A percentile compares a stretch with the other conserved stretches of the same genome.
Evolutionary conservation across 2,113 vertebrate species (phyloP).

Genomic region (Chelonoidis abingdonii): DNA sequence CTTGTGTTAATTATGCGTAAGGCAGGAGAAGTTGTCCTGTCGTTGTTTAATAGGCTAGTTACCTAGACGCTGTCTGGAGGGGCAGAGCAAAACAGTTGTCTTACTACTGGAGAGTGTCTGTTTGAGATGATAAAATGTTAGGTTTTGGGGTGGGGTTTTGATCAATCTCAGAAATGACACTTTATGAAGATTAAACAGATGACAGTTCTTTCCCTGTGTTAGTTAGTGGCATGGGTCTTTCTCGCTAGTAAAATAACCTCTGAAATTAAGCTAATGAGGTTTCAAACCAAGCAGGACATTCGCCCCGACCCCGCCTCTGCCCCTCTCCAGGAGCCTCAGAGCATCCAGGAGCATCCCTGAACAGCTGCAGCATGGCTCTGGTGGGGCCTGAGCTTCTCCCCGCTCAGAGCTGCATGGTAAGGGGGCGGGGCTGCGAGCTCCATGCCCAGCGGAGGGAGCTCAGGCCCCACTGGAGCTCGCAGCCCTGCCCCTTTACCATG

Average conservation of each 20-base stretch:
- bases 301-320: too few relatives aligned
- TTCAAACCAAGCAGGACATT: neutral
- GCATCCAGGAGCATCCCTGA: too few relatives aligned
- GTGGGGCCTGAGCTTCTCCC: too few relatives aligned
- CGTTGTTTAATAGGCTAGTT: constrained; percentile 6
- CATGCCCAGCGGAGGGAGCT: too few relatives aligned
- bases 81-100: neutral
- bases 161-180: neutral
- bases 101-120: neutral
- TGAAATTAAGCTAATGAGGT: neutral
- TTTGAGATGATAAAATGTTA: neutral
- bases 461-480: too few relatives aligned
- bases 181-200: constrained; percentile 44
- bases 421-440: too few relatives aligned
- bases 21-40: neutral
- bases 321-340: too few relatives aligned
- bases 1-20: constrained; percentile 43
- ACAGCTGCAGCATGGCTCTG: too few relatives aligned
- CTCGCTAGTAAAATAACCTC: constrained; percentile 20
- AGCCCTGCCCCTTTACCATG: too few relatives aligned
- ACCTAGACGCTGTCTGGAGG: neutral
- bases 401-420: too few relatives aligned
- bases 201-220: constrained; percentile 14
- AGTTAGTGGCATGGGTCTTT: constrained; percentile 1
- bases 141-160: neutral